Evolutionary conservation across 2,888 invertebrate genomes (phyloP).

Genomic region (Tetrapedia diversipes): DNA sequence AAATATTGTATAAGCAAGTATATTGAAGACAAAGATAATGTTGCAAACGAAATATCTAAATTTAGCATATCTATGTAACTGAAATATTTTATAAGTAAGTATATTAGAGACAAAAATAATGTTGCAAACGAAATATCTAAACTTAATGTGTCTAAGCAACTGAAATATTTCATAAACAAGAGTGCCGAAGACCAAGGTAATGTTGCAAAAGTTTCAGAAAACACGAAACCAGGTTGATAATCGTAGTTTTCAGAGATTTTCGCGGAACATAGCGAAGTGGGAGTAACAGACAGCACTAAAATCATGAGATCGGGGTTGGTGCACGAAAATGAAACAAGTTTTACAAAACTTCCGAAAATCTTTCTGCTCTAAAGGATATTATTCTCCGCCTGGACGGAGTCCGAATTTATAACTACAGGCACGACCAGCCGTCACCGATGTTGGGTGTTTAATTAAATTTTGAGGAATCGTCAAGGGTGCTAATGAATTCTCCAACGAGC

Average conservation of each 20-base stretch:
- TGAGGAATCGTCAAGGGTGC: constrained; percentile 59
- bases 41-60: too few species aligned
- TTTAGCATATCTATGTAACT: too few species aligned
- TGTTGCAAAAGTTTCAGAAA: neutral
- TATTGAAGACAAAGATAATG: too few species aligned
- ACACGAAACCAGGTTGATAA: neutral
- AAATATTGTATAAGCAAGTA: too few species aligned
- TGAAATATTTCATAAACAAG: neutral
- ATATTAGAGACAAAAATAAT: too few species aligned
- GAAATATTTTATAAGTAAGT: too few species aligned
- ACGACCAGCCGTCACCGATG: constrained; percentile 64
- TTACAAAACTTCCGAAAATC: constrained; percentile 63
- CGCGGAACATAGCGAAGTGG: constrained; percentile 19
- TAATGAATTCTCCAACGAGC: constrained; percentile 61
- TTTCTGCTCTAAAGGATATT: constrained; percentile 60
- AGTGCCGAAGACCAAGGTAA: neutral
- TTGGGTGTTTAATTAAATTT: constrained; percentile 68
- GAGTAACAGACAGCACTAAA: constrained; percentile 47
- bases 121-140: too few species aligned
- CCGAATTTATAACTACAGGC: constrained; percentile 61
- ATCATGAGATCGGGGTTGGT: constrained; percentile 33
- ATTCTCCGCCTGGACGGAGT: constrained; percentile 52
- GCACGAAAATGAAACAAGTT: constrained; percentile 65
- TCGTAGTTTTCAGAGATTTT: constrained; percentile 27
- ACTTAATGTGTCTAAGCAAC: too few species aligned